Evolutionary conservation across 2,797 vertebrate species (phyloP), one percentile per base, ranked within the genome.

Genomic region (Pipistrellus kuhlii): DNA sequence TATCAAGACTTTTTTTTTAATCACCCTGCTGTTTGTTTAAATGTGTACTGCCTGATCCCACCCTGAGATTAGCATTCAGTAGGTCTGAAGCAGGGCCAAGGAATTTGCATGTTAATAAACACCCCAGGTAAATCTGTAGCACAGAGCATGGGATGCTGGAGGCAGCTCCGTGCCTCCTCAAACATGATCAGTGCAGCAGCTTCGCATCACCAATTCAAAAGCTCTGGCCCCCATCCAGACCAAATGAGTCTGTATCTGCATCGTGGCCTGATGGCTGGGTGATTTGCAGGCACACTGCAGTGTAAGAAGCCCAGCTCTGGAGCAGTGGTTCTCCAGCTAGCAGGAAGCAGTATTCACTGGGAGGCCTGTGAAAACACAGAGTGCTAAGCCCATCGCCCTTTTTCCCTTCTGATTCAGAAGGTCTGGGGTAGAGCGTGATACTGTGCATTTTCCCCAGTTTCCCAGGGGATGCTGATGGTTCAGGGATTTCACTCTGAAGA

Each of bases 201-300:
- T 32, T 14, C 38, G 6, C 35, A 25, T 12, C 48, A 44, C 20
- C 41, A 8, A 21, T 21, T n/a, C 38, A 51, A 30, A 84, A 35
- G 20, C 20, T 23, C 57, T 6, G 27, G 48, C 35, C 62, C 25
- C n/a, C 10, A 9, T 25, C 32, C 27, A 14, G 6, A 25, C 14
- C 14, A 32, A 3, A 2, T 1, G 4, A 72, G 3, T 75, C n/a
- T 6, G 18, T 5, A 53, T 9, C 30, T 38, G 25, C 38, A 11
- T 9, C 51, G 35, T 6, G 18, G 59, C 10, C 38, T 14, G 17
- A 53, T 27, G 9, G 7, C 6, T 13, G 15, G 38, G 44, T 35
- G 59, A 86, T 46, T 51, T 5, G 0, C 3, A 14, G 9, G 11
- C 64, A 20, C 32, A 4, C 2, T 8, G 66, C 27, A 13, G 9